Percentiles rank a stretch among this genome's conserved stretches.
These are phyloP conservation scores for Dendroctonus valens DNA, from an alignment of 1,140 invertebrate genomes.

Conservation along the genomic window DNA sequence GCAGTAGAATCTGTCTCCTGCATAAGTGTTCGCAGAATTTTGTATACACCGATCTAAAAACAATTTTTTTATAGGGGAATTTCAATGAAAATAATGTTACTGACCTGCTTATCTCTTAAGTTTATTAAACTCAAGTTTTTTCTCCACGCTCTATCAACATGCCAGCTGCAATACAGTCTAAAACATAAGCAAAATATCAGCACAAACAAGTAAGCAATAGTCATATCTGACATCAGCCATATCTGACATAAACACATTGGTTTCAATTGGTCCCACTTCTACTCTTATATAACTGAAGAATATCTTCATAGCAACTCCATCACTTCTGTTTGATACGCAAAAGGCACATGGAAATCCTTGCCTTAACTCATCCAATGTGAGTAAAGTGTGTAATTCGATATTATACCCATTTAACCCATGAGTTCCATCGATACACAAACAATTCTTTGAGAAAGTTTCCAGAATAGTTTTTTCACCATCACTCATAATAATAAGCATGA, in stretches of 20 bases:
- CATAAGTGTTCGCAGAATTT: no score
- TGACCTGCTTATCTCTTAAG: no score
- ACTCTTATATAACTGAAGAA: slow-evolving; percentile 22
- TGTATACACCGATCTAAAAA: no score
- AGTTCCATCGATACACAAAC: slow-evolving; percentile 32
- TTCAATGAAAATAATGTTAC: no score
- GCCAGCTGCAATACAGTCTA: no score
- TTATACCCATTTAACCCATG: slow-evolving; percentile 21
- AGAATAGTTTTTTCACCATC: slow-evolving; percentile 7
- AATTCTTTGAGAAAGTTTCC: slow-evolving; percentile 1
- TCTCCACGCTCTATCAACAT: no score
- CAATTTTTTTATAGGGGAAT: no score
- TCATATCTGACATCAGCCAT: no score
- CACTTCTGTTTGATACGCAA: slow-evolving; percentile 27
- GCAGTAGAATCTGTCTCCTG: no score
- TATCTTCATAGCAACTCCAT: slow-evolving; percentile 10
- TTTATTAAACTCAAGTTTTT: no score
- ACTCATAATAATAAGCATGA: slow-evolving; percentile 27
- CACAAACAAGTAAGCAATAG: no score
- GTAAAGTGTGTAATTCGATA: slow-evolving; percentile 29
- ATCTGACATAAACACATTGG: slow-evolving; percentile 34
- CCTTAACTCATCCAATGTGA: slow-evolving; percentile 31
- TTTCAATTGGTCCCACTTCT: slow-evolving; percentile 2
- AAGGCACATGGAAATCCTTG: slow-evolving; percentile 30
- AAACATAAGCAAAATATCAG: no score